Conservation (phyloP, 2,797 vertebrate species). For the Xenops minutus region DNA sequence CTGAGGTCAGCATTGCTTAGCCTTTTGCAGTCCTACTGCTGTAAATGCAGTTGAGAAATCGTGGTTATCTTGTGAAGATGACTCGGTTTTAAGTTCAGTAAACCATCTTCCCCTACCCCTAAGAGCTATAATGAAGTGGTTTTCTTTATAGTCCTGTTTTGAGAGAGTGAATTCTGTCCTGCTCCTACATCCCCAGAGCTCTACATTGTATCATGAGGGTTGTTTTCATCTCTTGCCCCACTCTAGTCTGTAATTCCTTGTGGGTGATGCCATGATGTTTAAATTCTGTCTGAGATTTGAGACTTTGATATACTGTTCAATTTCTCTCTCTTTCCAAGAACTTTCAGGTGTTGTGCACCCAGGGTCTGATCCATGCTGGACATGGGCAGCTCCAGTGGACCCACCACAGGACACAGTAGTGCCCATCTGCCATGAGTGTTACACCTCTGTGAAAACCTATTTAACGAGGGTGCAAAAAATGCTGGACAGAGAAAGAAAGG, state of each 20-base stretch:
- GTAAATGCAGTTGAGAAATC: background rate
- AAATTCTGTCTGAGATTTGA: background rate
- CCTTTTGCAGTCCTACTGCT: background rate
- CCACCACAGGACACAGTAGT: background rate
- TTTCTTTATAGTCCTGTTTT: background rate
- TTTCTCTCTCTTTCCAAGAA: background rate
- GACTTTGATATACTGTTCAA: background rate
- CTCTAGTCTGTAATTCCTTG: background rate
- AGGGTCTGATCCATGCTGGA: background rate
- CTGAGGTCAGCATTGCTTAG: background rate
- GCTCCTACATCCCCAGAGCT: background rate
- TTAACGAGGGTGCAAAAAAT: background rate
- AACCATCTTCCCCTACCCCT: background rate
- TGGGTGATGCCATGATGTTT: accelerated
- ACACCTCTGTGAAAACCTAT: background rate
- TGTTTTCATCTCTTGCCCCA: background rate
- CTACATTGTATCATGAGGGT: background rate
- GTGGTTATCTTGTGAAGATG: background rate
- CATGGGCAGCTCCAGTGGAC: background rate
- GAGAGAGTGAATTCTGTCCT: background rate
- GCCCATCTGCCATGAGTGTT: accelerated
- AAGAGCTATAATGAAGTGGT: background rate
- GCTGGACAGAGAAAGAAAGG: background rate
- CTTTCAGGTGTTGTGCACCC: background rate
- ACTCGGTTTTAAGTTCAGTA: background rate